These are phyloP conservation scores for Ligdia adustata DNA, from an alignment of 2,888 invertebrate genomes.

Conservation along the genomic window DNA sequence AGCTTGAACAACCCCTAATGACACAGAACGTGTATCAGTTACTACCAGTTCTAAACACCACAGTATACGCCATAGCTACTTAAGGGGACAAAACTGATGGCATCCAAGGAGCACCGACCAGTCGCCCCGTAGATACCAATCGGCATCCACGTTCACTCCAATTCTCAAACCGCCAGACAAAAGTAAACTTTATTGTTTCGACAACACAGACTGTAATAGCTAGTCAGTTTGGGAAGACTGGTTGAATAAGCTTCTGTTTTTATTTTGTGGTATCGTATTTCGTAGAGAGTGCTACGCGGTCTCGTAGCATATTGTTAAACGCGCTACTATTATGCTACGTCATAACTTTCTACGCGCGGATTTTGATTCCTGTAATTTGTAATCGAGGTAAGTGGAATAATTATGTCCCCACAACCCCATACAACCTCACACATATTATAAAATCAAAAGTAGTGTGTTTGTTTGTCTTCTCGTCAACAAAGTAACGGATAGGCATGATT, in stretches of 20 bases:
- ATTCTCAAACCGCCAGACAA: neutral
- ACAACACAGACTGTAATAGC: slow-evolving; percentile 25
- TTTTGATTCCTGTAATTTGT: slow-evolving; percentile 3
- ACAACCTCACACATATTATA: too few relatives aligned
- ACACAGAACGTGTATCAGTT: slow-evolving; percentile 8
- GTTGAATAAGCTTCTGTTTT: neutral
- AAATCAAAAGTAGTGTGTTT: too few relatives aligned
- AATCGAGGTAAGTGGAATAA: slow-evolving; percentile 7
- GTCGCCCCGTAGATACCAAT: slow-evolving; percentile 54
- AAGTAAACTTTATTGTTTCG: slow-evolving; percentile 4
- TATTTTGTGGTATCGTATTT: neutral
- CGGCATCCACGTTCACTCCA: slow-evolving; percentile 45
- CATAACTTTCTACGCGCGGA: slow-evolving; percentile 2
- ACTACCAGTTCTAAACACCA: neutral
- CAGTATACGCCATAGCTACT: slow-evolving; percentile 5
- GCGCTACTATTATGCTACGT: slow-evolving; percentile 14
- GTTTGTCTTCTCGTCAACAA: too few relatives aligned
- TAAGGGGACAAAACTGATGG: slow-evolving; percentile 61
- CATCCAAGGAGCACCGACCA: slow-evolving; percentile 50
- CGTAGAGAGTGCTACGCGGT: slow-evolving; percentile 12
- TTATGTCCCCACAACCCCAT: too few relatives aligned
- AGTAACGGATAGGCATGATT: too few relatives aligned
- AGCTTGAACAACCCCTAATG: neutral
- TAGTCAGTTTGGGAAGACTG: neutral
- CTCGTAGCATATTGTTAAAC: too few relatives aligned